Evolutionary conservation across 2,797 vertebrate species (phyloP), one percentile per base, ranked within the genome.

Genomic region (Syngnathus rostellatus): DNA sequence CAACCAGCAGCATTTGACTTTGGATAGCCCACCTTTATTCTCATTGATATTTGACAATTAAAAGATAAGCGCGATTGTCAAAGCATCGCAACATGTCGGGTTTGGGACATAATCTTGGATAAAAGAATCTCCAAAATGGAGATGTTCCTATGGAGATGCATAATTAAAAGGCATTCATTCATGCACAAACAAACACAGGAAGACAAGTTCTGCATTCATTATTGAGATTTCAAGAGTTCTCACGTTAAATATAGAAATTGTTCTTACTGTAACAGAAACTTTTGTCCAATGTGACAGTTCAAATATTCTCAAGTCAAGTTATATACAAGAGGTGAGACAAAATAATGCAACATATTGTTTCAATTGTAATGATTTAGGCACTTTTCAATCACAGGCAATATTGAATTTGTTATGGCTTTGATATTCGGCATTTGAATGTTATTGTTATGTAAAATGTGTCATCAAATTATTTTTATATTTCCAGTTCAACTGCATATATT

Each of bases 181-280:
- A 62, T 43, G 39, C 14, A 37, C 54, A 57, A 54, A 54, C 51
- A 54, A 57, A 57, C 14, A 57, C 14, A 57, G 54, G 54, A 25
- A 17, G 23, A 37, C 25, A 57, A 54, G 23, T 54, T 57, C 6
- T 16, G 25, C 10, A 62, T 62, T 14, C 21, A 62, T 45, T 45
- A 41, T 62, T 62, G 12, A 62, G 6, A 43, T 8, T 62, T 23
- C n/a, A 62, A 43, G 39, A 43, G n/a, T 25, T 62, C 40, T 41
- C 5, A 14, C 21, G 45, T 62, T 43, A 62, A 62, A 45, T 43
- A 45, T 62, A 45, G 2, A 62, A 62, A 3, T 41, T n/a, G 5
- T 61, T 61, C 39, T 21, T 31, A 31, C 31, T 31, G 31, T 5
- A 59, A 46, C 14, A 54, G 51, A 31, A 14, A n/a, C 11, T 21